Evolutionary conservation across 2,797 vertebrate species (phyloP), one percentile per base, ranked within the genome.

Genomic region (Gouania willdenowi): DNA sequence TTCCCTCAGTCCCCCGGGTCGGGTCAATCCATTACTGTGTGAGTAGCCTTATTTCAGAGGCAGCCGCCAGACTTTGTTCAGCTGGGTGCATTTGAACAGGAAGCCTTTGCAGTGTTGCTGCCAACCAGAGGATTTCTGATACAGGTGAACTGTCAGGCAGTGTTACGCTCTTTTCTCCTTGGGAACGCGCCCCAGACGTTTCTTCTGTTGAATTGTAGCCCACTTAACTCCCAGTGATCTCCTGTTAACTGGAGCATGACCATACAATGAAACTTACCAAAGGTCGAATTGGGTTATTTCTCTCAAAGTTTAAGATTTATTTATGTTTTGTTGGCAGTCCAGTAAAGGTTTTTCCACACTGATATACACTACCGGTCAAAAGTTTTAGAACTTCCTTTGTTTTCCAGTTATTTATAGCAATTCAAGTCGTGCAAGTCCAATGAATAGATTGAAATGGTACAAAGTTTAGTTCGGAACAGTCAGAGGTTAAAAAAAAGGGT

Each of bases 201-300:
- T 59, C 26, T 54, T 25, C 56, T 35, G 13, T 13, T 3, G 4
- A 35, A 53, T 47, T 70, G 51, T 25, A 29, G 28, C 35, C 50
- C 55, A 46, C 54, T 70, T 76, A 60, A 83, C 77, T 63, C 75
- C 47, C 40, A 27, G 41, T 68, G 66, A 69, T 68, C 66, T 65
- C 6, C 44, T 19, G 54, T 37, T 55, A 72, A 75, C 65, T 77
- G 71, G 50, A 66, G 69, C 69, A 27, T 60, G 69, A 57, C 46
- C 22, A 13, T 66, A 41, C 41, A 58, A 33, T 42, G 41, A 6
- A 30, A 41, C 33, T 58, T 22, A 14, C 60, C 31, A 1, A 27
- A 52, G 61, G 66, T 55, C 31, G 41, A 12, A 29, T 69, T 71
- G 64, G 58, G 49, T 64, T 66, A 46, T 62, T 36, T 24, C 45